Percentiles rank a stretch among this genome's conserved stretches.
These are phyloP conservation scores for Dysmachus trigonus DNA, from an alignment of 2,888 invertebrate genomes.

Conservation along the genomic window DNA sequence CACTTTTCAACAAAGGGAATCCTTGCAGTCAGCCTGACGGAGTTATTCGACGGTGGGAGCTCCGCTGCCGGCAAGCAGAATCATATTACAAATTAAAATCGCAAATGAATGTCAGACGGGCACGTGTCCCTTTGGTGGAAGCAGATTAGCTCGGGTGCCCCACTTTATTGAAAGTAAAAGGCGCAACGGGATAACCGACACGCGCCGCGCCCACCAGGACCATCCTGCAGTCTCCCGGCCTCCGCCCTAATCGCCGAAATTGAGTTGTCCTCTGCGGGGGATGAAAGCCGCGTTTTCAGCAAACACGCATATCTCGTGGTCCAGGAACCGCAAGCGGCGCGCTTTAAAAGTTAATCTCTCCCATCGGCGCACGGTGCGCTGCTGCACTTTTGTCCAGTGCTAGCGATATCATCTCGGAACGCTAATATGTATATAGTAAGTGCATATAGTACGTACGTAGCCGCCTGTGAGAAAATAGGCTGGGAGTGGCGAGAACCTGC, in stretches of 20 bases:
- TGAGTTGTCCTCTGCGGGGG: constrained; percentile 43
- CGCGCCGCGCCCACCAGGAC: constrained; percentile 46
- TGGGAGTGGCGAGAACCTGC: background rate
- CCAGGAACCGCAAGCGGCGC: constrained; percentile 42
- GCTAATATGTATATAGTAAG: no score
- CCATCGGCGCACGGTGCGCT: constrained; percentile 32
- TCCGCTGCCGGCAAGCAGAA: constrained; percentile 2
- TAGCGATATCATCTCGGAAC: background rate
- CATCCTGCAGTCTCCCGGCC: background rate
- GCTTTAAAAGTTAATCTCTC: constrained; percentile 49
- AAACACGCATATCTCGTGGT: constrained; percentile 37
- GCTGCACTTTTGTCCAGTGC: background rate
- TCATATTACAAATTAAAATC: constrained; percentile 51
- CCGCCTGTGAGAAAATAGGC: background rate
- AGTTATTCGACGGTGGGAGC: background rate
- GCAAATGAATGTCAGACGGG: constrained; percentile 48
- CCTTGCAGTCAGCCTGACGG: constrained; percentile 7
- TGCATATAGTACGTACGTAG: no score
- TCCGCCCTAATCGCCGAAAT: constrained; percentile 45
- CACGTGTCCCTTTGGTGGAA: constrained; percentile 44
- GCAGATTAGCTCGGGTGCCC: constrained; percentile 41
- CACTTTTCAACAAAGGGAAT: constrained; percentile 40
- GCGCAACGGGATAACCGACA: constrained; percentile 45
- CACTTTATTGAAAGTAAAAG: background rate
- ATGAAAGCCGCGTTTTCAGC: background rate